Conservation (phyloP, 37 sponge, comb jelly and placozoan genomes). For the Bolinopsis microptera region DNA sequence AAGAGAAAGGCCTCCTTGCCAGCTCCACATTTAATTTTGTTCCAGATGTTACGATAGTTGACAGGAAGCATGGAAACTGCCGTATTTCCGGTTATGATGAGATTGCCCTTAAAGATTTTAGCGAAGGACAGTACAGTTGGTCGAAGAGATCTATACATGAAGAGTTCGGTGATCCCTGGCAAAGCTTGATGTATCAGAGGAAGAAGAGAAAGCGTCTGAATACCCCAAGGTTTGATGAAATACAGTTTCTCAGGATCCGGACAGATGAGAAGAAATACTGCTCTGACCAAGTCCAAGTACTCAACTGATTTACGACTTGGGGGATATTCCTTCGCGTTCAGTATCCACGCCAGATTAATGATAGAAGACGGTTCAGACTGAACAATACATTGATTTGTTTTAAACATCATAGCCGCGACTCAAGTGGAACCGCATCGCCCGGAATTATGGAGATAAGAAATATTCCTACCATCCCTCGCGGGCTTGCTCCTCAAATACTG, state of each 20-base stretch:
- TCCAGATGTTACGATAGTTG: not conserved
- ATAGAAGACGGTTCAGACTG: too few relatives aligned
- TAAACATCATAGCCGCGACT: too few relatives aligned
- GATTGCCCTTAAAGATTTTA: not conserved
- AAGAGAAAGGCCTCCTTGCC: not conserved
- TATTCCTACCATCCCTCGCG: too few relatives aligned
- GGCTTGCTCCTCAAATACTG: too few relatives aligned
- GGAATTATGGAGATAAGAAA: too few relatives aligned
- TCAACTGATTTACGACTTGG: too few relatives aligned
- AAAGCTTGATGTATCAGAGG: not conserved
- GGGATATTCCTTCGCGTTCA: too few relatives aligned
- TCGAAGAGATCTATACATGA: not conserved
- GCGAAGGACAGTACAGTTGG: not conserved
- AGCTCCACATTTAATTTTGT: not conserved
- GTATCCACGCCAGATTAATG: too few relatives aligned
- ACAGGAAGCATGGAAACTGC: not conserved
- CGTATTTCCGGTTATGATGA: not conserved
- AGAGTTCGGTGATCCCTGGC: not conserved
- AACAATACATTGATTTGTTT: too few relatives aligned
- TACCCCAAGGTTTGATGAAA: not conserved
- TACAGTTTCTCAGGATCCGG: not conserved
- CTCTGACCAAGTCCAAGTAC: not conserved
- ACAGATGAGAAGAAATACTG: not conserved
- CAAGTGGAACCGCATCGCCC: too few relatives aligned
- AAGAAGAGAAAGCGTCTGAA: not conserved